phyloP scores from a whole-genome alignment of 2,113 vertebrate species.

The western clawed frog (Xenopus tropicalis) region DNA sequence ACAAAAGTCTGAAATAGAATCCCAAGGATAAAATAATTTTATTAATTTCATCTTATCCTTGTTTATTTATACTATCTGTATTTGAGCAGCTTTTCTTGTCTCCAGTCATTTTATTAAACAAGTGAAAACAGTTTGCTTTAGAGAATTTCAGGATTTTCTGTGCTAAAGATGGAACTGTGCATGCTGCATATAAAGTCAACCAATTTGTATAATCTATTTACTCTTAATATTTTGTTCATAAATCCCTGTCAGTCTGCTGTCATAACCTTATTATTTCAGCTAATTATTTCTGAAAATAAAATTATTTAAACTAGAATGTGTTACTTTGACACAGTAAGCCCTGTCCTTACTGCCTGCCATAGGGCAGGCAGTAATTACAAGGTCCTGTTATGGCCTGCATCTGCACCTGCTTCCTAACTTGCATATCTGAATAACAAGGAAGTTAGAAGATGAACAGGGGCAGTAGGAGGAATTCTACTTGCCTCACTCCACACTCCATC shows the following conservation, averaged over 20 bases:
- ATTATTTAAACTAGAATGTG: too few relatives aligned
- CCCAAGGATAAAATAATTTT: conserved; percentile 24
- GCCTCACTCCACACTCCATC: too few relatives aligned
- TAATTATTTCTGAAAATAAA: too few relatives aligned
- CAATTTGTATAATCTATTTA: not conserved
- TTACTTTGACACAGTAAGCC: too few relatives aligned
- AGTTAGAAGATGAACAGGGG: too few relatives aligned
- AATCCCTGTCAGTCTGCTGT: conserved; percentile 14
- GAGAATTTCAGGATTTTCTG: not conserved
- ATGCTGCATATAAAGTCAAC: not conserved
- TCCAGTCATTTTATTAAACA: conserved; percentile 3
- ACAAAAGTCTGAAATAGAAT: not conserved
- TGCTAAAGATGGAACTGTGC: not conserved
- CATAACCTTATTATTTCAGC: not conserved
- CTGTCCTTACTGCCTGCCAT: too few relatives aligned
- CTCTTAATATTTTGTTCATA: not conserved
- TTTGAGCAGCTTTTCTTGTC: conserved; percentile 37
- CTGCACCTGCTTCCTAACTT: too few relatives aligned
- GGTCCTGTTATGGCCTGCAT: too few relatives aligned
- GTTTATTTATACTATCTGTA: conserved; percentile 26
- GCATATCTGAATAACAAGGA: too few relatives aligned
- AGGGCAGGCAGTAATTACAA: too few relatives aligned
- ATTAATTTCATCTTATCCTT: conserved; percentile 17
- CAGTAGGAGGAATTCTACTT: too few relatives aligned
- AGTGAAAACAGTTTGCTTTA: conserved; percentile 38